Evolutionary conservation across 2,797 vertebrate species (phyloP), one percentile per base, ranked within the genome.

Genomic region (Anguilla megastoma): DNA sequence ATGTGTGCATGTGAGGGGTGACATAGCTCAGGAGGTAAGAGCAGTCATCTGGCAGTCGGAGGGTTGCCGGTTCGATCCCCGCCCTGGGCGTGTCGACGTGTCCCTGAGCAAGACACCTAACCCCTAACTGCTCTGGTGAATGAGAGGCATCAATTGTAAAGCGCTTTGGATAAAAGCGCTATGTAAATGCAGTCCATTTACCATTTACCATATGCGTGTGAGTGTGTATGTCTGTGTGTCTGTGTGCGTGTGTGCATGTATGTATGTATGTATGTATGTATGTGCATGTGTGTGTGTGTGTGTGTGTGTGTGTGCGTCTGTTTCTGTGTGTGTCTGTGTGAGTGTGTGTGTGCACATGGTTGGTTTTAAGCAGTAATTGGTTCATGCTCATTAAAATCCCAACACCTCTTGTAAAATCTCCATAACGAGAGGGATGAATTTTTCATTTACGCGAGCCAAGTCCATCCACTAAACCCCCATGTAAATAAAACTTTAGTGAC

Each of bases 331-430:
- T 41, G 24, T 84, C 30, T 52, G 33, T 82, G 52, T 71, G 80
- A 58, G 74, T 85, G 74, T 63, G 30, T 84, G 52, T 74, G 92
- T 90, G 91, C 56, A 92, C 91, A 90, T 92, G 93, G 89, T 92
- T 92, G 92, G 88, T 92, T 94, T 96, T 95, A 95, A 95, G 95
- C 97, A 96, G 96, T 97, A 98, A 98, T 98, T 98, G 97, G 97
- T 97, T 96, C 95, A 94, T 97, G 94, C 97, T 97, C 96, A 96
- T 97, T 97, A 96, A 97, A 97, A 97, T 96, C 96, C 94, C 93
- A 95, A 95, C 96, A 97, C 95, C 97, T 96, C 96, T 96, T 97
- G 96, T 96, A 96, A 96, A 96, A 95, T 96, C 95, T 95, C 95
- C 96, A 96, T 97, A 97, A 97, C 96, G 45, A 48, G 95, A 95